These are phyloP conservation scores for Cerastis leucographa DNA, from an alignment of 2,888 invertebrate genomes.

Conservation along the genomic window DNA sequence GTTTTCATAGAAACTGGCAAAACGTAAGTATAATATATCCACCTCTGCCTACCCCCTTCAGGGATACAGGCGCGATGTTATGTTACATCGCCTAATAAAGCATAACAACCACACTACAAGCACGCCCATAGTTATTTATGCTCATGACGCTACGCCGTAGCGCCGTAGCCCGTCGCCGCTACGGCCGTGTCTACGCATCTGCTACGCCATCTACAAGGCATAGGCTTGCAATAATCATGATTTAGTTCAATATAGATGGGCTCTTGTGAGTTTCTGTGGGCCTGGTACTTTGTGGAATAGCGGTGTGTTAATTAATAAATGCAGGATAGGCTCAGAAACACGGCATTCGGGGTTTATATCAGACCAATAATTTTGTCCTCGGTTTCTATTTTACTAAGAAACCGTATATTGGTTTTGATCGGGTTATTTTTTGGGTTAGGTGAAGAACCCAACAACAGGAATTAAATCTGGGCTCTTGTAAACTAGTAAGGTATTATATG, in stretches of 20 bases:
- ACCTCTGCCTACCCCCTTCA: neutral
- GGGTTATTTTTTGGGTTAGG: too few relatives aligned
- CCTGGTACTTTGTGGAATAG: slow-evolving; percentile 36
- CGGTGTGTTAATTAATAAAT: neutral
- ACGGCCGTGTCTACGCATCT: slow-evolving; percentile 67
- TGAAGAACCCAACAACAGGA: too few relatives aligned
- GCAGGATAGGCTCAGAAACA: neutral
- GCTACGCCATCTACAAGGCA: slow-evolving; percentile 67
- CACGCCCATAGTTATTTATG: slow-evolving; percentile 44
- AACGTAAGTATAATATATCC: neutral
- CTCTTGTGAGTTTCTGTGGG: slow-evolving; percentile 38
- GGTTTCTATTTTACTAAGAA: too few relatives aligned
- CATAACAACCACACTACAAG: slow-evolving; percentile 24
- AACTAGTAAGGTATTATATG: too few relatives aligned
- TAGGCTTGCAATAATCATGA: slow-evolving; percentile 49
- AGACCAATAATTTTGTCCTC: too few relatives aligned
- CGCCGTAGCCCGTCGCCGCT: slow-evolving; percentile 50
- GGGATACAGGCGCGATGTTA: neutral
- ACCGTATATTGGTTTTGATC: too few relatives aligned
- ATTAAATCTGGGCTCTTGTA: too few relatives aligned
- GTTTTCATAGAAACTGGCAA: neutral
- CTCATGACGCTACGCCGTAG: slow-evolving; percentile 62
- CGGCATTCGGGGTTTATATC: too few relatives aligned
- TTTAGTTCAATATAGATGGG: slow-evolving; percentile 37
- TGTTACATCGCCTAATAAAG: slow-evolving; percentile 12